A percentile compares a stretch with the other conserved stretches of the same genome.
These are phyloP conservation scores for Helicorthomorpha holstii DNA, from an alignment of 1,140 invertebrate genomes.

Conservation along the genomic window DNA sequence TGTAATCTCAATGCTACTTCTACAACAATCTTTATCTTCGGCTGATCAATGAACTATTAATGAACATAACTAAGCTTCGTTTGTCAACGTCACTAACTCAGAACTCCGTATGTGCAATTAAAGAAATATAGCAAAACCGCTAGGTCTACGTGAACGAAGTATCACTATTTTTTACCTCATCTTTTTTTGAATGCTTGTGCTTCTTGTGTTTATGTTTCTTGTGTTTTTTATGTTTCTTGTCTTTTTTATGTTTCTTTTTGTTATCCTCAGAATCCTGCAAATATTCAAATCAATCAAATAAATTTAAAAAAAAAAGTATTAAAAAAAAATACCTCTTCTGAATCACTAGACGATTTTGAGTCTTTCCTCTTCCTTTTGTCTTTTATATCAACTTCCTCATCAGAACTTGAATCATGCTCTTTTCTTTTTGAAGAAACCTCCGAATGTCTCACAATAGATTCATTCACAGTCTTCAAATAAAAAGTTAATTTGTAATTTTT, in stretches of 20 bases:
- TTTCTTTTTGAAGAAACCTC: not conserved
- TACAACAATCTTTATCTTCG: too few species aligned
- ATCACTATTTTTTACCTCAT: constrained; percentile 37
- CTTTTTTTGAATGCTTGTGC: constrained; percentile 19
- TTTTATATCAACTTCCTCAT: not conserved
- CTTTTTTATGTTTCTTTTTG: constrained; percentile 44
- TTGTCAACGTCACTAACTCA: too few species aligned
- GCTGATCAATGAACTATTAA: too few species aligned
- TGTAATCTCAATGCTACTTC: too few species aligned
- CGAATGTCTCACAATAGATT: too few species aligned
- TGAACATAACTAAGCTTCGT: too few species aligned
- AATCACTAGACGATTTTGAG: not conserved
- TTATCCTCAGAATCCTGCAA: constrained; percentile 41
- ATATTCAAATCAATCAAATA: constrained; percentile 19
- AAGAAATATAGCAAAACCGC: too few species aligned
- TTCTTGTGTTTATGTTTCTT: constrained; percentile 35
- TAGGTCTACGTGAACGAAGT: too few species aligned
- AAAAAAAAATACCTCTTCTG: not conserved
- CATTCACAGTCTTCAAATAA: too few species aligned
- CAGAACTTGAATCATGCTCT: not conserved
- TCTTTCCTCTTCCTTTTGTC: constrained; percentile 23
- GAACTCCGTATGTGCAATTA: too few species aligned
- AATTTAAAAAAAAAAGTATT: constrained; percentile 13
- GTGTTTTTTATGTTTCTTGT: constrained; percentile 47
- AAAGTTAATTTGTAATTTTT: too few species aligned